These are phyloP conservation scores for Gymnobelideus leadbeateri DNA, from an alignment of 2,113 vertebrate species.

Conservation along the genomic window DNA sequence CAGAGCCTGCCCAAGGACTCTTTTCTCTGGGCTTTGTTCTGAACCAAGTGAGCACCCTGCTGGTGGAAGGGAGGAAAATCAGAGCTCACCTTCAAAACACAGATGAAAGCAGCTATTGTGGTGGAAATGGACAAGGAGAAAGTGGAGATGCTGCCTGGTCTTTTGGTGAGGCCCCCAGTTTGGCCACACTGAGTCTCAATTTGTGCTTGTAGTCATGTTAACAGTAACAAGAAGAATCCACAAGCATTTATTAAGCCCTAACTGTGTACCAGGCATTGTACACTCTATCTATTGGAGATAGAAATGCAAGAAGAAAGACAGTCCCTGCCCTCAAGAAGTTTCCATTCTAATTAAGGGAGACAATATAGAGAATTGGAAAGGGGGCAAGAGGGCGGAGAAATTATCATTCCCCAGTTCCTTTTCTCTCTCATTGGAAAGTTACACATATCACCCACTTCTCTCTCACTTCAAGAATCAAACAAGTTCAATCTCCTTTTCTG, in stretches of 20 bases:
- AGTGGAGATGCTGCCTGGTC: not conserved
- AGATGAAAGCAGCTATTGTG: not conserved
- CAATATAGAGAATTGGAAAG: no score
- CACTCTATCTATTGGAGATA: no score
- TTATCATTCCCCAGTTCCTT: not conserved
- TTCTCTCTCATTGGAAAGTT: not conserved
- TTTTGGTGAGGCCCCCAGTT: not conserved
- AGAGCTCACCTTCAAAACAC: not conserved
- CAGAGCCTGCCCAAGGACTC: not conserved
- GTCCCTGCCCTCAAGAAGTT: not conserved
- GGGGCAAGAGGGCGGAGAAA: not conserved
- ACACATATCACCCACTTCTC: not conserved
- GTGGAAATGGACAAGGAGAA: not conserved
- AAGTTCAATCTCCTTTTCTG: not conserved
- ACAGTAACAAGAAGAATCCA: not conserved
- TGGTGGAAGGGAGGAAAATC: conserved; percentile 48
- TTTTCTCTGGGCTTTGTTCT: conserved; percentile 25
- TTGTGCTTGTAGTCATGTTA: not conserved
- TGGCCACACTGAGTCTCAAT: not conserved
- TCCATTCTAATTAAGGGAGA: not conserved
- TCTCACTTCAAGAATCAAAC: not conserved
- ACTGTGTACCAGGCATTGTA: not conserved
- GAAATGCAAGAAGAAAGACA: not conserved
- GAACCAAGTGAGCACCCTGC: conserved; percentile 54
- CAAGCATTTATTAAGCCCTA: not conserved